These are phyloP conservation scores for Lasiommata megera DNA, from an alignment of 2,888 invertebrate species.

Conservation along the genomic window DNA sequence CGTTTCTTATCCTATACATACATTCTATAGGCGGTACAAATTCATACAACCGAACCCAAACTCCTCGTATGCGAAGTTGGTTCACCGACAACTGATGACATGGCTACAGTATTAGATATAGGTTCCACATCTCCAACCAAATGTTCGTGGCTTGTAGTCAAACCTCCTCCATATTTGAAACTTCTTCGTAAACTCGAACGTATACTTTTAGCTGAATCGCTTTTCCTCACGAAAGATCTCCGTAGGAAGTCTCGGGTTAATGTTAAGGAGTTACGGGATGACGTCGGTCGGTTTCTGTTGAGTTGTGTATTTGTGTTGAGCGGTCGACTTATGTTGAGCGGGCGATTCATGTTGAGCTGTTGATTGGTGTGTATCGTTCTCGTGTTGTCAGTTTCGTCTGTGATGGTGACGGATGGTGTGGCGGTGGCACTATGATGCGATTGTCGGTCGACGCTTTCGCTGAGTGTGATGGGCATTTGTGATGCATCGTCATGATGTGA, in stretches of 20 bases:
- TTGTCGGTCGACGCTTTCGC: conserved; percentile 64
- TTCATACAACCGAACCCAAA: conserved; percentile 66
- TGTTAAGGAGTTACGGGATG: conserved; percentile 58
- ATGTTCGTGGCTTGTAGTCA: conserved; percentile 80
- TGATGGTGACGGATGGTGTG: conserved; percentile 52
- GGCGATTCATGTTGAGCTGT: conserved; percentile 17
- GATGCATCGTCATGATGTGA: conserved; percentile 50
- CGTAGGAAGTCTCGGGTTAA: conserved; percentile 63
- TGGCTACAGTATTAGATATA: conserved; percentile 74
- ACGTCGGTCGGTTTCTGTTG: conserved; percentile 37
- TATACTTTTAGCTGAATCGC: conserved; percentile 68
- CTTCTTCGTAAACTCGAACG: conserved; percentile 67
- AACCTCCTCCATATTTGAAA: conserved; percentile 64
- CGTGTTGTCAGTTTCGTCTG: conserved; percentile 56
- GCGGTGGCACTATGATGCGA: conserved; percentile 47
- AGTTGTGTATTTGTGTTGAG: not conserved
- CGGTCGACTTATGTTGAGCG: not conserved
- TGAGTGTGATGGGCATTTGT: conserved; percentile 66
- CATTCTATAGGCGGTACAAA: conserved; percentile 14
- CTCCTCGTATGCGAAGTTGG: conserved; percentile 49
- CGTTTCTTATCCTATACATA: not conserved
- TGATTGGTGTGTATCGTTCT: conserved; percentile 22
- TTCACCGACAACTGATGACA: conserved; percentile 67
- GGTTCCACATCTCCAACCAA: conserved; percentile 83
- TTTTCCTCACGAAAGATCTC: conserved; percentile 66